Conservation (phyloP, 2,797 vertebrate species). For the Spondyliosoma cantharus region DNA sequence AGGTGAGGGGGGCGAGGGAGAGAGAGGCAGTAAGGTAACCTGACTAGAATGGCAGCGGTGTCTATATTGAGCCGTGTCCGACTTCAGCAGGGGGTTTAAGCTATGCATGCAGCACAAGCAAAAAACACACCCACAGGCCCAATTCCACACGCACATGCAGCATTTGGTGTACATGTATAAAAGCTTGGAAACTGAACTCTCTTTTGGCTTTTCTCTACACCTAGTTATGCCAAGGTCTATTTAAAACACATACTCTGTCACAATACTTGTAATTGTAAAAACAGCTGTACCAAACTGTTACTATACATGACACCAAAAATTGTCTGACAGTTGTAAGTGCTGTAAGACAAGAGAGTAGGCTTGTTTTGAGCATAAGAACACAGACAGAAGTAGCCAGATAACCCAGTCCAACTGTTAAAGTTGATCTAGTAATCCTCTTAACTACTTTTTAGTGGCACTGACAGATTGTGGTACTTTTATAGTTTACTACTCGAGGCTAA, state of each 20-base stretch:
- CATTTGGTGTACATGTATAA: slow-evolving; percentile 49
- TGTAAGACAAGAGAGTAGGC: not conserved
- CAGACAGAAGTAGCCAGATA: not conserved
- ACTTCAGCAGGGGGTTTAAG: slow-evolving; percentile 76
- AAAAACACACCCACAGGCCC: slow-evolving; percentile 64
- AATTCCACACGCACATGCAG: slow-evolving; percentile 75
- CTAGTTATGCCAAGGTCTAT: not conserved
- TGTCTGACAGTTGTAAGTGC: not conserved
- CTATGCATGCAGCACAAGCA: slow-evolving; percentile 81
- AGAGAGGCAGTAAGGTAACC: slow-evolving; percentile 83
- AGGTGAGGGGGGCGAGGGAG: slow-evolving; percentile 57
- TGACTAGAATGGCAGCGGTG: slow-evolving; percentile 75
- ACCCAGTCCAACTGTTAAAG: not conserved
- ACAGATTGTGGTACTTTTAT: not conserved
- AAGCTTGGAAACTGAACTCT: not conserved
- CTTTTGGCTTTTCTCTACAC: not conserved
- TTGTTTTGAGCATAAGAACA: slow-evolving; percentile 1
- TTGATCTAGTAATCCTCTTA: not conserved
- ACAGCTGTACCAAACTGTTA: not conserved
- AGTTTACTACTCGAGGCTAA: not conserved
- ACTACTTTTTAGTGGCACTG: not conserved
- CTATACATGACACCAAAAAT: not conserved
- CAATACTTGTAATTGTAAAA: not conserved
- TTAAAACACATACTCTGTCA: not conserved
- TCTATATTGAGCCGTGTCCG: slow-evolving; percentile 69